Percentiles rank a stretch among this genome's conserved stretches.
These are phyloP conservation scores for Chloebia gouldiae DNA, from an alignment of 2,113 vertebrate genomes.

Conservation along the genomic window DNA sequence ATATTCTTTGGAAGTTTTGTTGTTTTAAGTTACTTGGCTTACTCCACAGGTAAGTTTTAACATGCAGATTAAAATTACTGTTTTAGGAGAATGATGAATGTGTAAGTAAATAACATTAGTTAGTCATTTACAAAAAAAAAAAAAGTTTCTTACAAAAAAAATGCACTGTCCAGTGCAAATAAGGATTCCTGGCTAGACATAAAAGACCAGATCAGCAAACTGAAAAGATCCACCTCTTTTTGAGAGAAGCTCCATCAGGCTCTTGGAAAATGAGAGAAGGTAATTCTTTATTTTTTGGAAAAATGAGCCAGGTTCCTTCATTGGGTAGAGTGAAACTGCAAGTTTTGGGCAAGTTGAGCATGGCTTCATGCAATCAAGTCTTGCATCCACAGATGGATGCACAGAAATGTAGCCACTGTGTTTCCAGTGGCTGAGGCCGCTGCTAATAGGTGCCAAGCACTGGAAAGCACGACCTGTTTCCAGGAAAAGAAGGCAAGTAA, in stretches of 20 bases:
- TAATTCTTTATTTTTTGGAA: background rate
- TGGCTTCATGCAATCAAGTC: background rate
- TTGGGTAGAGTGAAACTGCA: background rate
- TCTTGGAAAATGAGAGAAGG: background rate
- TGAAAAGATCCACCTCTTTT: background rate
- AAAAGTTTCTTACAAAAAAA: background rate
- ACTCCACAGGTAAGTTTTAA: background rate
- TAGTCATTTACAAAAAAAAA: too few relatives aligned
- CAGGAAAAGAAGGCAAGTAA: background rate
- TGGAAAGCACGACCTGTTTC: constrained; percentile 1
- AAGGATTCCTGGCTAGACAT: background rate
- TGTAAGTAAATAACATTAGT: background rate
- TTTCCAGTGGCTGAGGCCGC: background rate
- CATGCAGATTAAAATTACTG: background rate
- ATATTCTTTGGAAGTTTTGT: background rate
- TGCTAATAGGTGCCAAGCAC: constrained; percentile 14
- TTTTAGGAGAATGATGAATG: background rate
- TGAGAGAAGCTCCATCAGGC: background rate
- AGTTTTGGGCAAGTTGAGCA: background rate
- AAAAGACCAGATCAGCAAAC: background rate
- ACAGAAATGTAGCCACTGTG: background rate
- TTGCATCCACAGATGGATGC: background rate
- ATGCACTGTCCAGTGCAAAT: background rate
- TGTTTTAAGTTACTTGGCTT: background rate
- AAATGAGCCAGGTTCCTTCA: background rate